Percentiles rank a stretch among this genome's conserved stretches.
phyloP scores from a whole-genome alignment of 2,113 vertebrate genomes.

The Coreoperca whiteheadi region DNA sequence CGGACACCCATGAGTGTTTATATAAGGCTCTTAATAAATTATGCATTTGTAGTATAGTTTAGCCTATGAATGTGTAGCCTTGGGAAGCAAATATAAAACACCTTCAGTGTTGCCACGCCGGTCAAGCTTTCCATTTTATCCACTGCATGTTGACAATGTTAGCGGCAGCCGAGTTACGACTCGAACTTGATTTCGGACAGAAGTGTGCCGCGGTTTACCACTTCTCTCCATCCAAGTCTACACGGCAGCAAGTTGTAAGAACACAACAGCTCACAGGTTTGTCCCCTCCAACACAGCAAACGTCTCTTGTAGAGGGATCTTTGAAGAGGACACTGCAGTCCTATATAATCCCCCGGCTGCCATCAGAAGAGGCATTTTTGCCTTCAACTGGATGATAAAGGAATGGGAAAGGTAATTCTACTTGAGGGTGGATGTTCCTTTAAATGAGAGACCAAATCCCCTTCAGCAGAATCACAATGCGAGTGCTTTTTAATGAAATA shows the following conservation, averaged over 20 bases:
- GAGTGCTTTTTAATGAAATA: conserved; percentile 26
- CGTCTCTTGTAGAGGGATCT: no score
- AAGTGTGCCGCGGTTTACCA: no score
- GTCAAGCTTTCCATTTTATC: not conserved
- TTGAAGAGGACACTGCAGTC: not conserved
- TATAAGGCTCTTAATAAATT: conserved; percentile 53
- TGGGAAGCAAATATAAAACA: not conserved
- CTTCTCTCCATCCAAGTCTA: no score
- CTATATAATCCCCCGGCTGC: not conserved
- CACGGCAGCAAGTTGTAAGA: not conserved
- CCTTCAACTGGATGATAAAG: not conserved
- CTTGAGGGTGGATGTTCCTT: not conserved
- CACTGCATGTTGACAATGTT: not conserved
- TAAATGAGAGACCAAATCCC: not conserved
- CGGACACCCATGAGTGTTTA: conserved; percentile 18
- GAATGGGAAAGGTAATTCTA: not conserved
- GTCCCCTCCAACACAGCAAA: not conserved
- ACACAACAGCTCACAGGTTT: not conserved
- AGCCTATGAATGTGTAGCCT: not conserved
- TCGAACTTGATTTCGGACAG: not conserved
- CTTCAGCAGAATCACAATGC: not conserved
- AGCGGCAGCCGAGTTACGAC: not conserved
- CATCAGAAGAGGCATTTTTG: not conserved
- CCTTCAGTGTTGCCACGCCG: not conserved
- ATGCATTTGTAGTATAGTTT: conserved; percentile 41